Evolutionary conservation across 2,888 invertebrate genomes (phyloP).

Genomic region (Deilephila elpenor): DNA sequence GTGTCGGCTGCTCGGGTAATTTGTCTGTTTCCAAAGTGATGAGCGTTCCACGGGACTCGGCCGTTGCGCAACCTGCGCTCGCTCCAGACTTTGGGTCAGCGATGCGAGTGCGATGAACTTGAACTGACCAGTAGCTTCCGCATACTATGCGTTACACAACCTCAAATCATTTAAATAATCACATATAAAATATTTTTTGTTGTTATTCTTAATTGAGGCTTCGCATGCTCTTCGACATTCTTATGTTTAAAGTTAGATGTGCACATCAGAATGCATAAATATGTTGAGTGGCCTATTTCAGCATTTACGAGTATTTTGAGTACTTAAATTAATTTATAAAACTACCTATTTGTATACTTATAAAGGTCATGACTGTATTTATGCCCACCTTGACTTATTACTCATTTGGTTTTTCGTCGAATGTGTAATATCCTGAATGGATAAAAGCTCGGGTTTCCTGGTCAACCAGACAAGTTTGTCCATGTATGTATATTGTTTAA

Average conservation of each 20-base stretch:
- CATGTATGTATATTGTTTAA: not conserved
- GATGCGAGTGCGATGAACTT: constrained; percentile 66
- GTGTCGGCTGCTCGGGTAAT: constrained; percentile 29
- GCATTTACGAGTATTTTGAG: no score
- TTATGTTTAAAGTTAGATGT: not conserved
- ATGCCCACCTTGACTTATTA: constrained; percentile 8
- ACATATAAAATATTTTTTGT: constrained; percentile 2
- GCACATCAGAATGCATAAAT: not conserved
- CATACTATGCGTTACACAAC: constrained; percentile 35
- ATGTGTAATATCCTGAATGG: not conserved
- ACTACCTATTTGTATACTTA: no score
- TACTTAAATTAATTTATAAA: no score
- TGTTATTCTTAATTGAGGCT: not conserved
- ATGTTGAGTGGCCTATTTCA: no score
- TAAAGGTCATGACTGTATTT: not conserved
- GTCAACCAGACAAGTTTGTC: not conserved
- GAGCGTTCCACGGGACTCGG: constrained; percentile 7
- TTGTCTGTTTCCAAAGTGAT: constrained; percentile 29
- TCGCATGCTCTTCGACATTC: not conserved
- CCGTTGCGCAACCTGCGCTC: constrained; percentile 46
- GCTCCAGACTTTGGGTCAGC: constrained; percentile 49
- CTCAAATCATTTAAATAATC: constrained; percentile 22
- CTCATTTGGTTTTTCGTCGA: not conserved
- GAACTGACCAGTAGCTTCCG: constrained; percentile 53
- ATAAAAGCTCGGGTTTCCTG: no score